These are phyloP conservation scores for Sthenelais limicola DNA, from an alignment of 2,888 invertebrate genomes.

Conservation along the genomic window DNA sequence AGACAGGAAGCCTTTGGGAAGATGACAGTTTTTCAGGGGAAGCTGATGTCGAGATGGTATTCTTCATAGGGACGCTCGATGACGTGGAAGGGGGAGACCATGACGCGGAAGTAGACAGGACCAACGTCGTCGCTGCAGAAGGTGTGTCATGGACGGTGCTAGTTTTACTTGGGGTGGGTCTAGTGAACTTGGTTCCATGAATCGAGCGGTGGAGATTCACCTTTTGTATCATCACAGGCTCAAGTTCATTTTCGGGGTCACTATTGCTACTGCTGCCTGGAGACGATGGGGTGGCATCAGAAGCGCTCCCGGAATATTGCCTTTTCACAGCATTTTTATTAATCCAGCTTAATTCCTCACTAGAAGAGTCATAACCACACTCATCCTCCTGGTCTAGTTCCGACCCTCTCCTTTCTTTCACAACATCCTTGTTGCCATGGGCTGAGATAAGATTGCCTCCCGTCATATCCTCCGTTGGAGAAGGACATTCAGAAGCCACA, in stretches of 20 bases:
- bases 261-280: neutral
- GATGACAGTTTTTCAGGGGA: too few relatives aligned
- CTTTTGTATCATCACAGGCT: neutral
- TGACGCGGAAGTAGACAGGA: too few relatives aligned
- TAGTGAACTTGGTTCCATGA: too few relatives aligned
- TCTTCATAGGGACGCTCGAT: too few relatives aligned
- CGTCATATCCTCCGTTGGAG: neutral
- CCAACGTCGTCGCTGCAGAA: neutral
- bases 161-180: too few relatives aligned
- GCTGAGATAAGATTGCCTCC: neutral
- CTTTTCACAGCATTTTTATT: neutral
- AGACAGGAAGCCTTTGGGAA: too few relatives aligned
- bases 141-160: neutral
- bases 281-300: slow-evolving; percentile 8
- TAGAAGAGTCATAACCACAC: neutral
- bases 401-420: neutral
- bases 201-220: slow-evolving; percentile 25
- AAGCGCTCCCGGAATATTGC: too few relatives aligned
- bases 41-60: too few relatives aligned
- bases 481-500: neutral
- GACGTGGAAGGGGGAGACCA: too few relatives aligned
- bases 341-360: slow-evolving; percentile 19
- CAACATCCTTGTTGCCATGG: neutral
- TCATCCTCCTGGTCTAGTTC: neutral
- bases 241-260: neutral